Conservation (phyloP, 2,797 vertebrate genomes). For the Setipinna tenuifilis region DNA sequence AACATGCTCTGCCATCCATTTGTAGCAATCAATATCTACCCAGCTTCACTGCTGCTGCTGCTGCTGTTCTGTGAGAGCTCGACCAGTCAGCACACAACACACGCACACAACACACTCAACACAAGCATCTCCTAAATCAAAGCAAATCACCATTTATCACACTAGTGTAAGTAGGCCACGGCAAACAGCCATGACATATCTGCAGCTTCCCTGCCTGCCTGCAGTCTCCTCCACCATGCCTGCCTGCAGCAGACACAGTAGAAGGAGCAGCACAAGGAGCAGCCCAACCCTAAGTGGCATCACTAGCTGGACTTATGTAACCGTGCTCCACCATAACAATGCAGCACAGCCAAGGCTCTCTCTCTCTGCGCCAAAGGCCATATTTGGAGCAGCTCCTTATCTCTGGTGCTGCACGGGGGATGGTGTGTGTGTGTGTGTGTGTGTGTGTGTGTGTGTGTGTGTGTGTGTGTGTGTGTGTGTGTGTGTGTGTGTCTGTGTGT, state of each 20-base stretch:
- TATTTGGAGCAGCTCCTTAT: no score
- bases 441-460: no score
- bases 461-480: no score
- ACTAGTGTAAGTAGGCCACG: background rate
- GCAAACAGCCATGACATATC: background rate
- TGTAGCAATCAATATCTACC: background rate
- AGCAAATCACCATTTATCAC: conserved; percentile 10
- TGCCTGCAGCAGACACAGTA: background rate
- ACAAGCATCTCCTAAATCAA: background rate
- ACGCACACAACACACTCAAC: background rate
- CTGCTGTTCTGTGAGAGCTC: no score
- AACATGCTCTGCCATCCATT: background rate
- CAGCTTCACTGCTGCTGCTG: no score
- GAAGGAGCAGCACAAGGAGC: background rate
- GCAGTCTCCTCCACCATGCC: background rate
- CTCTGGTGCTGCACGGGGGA: no score
- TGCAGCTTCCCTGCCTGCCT: background rate
- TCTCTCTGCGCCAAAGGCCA: background rate
- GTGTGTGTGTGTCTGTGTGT: no score
- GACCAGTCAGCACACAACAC: no score
- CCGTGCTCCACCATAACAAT: background rate
- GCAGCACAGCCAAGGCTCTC: background rate
- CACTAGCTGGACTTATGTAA: background rate
- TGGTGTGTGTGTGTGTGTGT: no score
- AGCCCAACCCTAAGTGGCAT: background rate